Percentiles rank a stretch among this genome's conserved stretches.
Conservation (phyloP, 2,797 vertebrate genomes). For the Rousettus madagascariensis region DNA sequence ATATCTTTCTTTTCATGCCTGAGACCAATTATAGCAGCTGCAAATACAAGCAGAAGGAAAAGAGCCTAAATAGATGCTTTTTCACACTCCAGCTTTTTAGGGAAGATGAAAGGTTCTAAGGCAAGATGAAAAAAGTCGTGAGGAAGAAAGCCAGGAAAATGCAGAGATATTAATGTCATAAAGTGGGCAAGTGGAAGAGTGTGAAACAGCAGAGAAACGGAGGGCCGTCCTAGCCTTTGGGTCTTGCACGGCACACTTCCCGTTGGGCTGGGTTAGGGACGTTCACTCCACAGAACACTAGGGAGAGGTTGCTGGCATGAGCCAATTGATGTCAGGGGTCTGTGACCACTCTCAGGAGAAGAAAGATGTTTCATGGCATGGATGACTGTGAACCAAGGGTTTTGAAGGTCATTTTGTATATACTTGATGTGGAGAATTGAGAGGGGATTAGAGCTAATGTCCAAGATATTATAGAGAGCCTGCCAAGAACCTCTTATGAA, state of each 20-base stretch:
- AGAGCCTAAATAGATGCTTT: conserved; percentile 53
- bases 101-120: conserved; percentile 52
- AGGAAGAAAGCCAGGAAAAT: conserved; percentile 40
- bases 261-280: background rate
- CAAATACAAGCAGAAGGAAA: conserved; percentile 49
- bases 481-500: background rate
- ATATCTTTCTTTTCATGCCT: conserved; percentile 35
- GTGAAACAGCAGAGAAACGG: background rate
- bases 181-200: conserved; percentile 34
- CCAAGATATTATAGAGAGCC: background rate
- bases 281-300: background rate
- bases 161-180: conserved; percentile 55
- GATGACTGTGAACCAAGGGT: background rate
- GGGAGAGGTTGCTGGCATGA: background rate
- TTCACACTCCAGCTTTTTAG: conserved; percentile 51
- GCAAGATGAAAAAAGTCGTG: conserved; percentile 8
- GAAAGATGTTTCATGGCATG: background rate
- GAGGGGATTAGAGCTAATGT: background rate
- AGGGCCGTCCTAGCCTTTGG: background rate
- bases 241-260: background rate
- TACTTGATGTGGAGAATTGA: conserved; percentile 2
- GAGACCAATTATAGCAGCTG: conserved; percentile 60
- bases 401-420: background rate
- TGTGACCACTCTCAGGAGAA: background rate
- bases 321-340: background rate